Evolutionary conservation across 2,888 invertebrate species (phyloP).

Genomic region (Cephonodes hylas): DNA sequence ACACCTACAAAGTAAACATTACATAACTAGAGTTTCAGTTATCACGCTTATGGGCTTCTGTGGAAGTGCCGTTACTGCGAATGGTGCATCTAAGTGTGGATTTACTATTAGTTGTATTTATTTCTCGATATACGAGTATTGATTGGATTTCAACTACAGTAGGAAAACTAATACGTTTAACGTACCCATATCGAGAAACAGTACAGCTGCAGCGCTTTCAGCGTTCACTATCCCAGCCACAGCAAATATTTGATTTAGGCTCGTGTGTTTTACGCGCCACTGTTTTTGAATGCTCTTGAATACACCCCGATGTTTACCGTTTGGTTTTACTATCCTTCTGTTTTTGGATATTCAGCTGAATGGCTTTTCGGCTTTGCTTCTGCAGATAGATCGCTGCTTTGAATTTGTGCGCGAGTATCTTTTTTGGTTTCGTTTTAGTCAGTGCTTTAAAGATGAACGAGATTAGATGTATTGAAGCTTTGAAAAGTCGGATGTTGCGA

Average conservation of each 20-base stretch:
- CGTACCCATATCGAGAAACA: background rate
- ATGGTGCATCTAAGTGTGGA: no score
- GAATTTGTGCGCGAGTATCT: background rate
- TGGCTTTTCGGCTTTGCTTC: background rate
- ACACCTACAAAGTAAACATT: no score
- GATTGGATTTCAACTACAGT: no score
- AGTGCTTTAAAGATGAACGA: background rate
- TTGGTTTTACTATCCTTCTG: background rate
- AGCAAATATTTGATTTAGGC: conserved; percentile 41
- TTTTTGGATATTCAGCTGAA: background rate
- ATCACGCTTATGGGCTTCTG: no score
- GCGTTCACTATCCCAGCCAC: background rate
- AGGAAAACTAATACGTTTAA: background rate
- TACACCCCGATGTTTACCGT: conserved; percentile 13
- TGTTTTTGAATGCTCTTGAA: conserved; percentile 34
- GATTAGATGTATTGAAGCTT: background rate
- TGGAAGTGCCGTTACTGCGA: no score
- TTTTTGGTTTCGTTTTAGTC: background rate
- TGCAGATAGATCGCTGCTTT: background rate
- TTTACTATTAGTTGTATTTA: no score
- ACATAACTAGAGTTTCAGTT: no score
- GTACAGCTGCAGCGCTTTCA: conserved; percentile 6
- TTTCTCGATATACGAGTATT: no score
- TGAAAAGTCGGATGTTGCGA: background rate
- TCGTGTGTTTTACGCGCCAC: conserved; percentile 28